phyloP scores from a whole-genome alignment of 2,797 vertebrate species.

The Morus bassanus region DNA sequence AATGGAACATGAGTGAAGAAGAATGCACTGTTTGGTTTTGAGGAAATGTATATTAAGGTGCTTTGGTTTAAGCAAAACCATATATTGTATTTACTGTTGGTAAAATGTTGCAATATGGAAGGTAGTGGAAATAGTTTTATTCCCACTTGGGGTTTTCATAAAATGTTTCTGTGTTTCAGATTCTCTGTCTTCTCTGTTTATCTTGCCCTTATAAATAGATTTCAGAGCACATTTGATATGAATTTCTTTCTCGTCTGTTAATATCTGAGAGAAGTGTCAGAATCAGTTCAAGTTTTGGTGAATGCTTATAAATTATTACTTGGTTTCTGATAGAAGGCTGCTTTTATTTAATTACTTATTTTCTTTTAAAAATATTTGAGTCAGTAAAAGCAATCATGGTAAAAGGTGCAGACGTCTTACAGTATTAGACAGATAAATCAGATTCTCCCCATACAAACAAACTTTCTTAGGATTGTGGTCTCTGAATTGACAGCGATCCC shows the following conservation, averaged over 20 bases:
- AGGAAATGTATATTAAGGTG: not conserved
- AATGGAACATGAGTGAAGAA: not conserved
- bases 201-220: not conserved
- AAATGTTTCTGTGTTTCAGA: not conserved
- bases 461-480: not conserved
- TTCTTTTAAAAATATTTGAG: slow-evolving; percentile 15
- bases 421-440: not conserved
- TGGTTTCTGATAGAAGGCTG: not conserved
- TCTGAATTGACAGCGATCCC: not conserved
- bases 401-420: not conserved
- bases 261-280: not conserved
- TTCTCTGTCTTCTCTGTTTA: not conserved
- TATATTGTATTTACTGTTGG: not conserved
- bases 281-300: not conserved
- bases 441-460: not conserved
- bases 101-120: not conserved
- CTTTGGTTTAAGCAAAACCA: not conserved
- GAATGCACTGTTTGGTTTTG: not conserved
- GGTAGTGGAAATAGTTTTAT: not conserved
- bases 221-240: not conserved
- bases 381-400: not conserved
- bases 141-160: not conserved
- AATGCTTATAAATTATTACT: slow-evolving; percentile 1
- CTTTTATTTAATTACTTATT: slow-evolving; percentile 1
- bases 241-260: not conserved